phyloP scores from a whole-genome alignment of 2,113 vertebrate genomes.

The Arizona elegans region DNA sequence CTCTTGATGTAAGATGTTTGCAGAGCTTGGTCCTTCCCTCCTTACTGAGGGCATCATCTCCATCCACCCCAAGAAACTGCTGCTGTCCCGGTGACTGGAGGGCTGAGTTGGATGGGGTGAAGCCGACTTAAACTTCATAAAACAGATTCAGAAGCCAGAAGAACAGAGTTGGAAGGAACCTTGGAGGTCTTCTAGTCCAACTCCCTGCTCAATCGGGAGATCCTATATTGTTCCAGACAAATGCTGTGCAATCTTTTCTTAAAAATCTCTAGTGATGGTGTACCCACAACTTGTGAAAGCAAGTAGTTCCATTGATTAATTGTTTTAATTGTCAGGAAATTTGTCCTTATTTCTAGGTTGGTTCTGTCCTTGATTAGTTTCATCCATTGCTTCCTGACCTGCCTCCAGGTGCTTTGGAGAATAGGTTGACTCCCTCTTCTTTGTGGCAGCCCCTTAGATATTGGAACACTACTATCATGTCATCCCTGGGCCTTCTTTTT shows the following conservation, averaged over 20 bases:
- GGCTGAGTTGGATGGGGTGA: neutral
- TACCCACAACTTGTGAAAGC: neutral
- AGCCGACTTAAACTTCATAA: neutral
- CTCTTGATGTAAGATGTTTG: neutral
- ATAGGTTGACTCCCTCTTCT: neutral
- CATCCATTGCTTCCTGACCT: neutral
- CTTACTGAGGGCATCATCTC: neutral
- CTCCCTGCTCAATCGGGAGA: neutral
- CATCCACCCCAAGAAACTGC: neutral
- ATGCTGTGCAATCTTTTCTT: neutral
- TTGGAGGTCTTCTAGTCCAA: neutral
- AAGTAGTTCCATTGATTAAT: neutral
- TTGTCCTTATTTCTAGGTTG: neutral
- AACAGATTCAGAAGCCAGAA: neutral
- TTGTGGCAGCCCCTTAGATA: neutral
- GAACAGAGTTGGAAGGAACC: neutral
- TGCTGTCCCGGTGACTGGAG: neutral
- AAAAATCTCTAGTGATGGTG: neutral
- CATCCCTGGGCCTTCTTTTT: neutral
- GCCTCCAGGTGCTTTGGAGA: neutral
- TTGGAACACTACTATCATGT: no score
- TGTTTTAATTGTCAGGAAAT: neutral
- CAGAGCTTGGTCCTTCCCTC: neutral
- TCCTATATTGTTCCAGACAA: neutral
- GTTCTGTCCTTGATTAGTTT: neutral